Evolutionary conservation across 2,797 vertebrate species (phyloP), one percentile per base, ranked within the genome.

Genomic region (Gymnothorax javanicus): DNA sequence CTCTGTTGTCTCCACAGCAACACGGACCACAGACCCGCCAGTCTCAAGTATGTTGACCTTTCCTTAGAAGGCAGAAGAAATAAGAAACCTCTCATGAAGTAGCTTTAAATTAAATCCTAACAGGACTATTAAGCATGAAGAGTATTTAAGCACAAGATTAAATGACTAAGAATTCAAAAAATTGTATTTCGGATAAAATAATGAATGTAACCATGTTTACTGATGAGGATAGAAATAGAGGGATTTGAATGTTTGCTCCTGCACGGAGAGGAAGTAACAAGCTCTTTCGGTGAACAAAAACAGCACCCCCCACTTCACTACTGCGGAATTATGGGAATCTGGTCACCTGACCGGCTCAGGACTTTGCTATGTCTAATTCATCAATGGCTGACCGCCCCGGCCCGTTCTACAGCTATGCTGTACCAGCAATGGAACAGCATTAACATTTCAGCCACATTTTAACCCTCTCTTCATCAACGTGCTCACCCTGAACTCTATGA

Each of bases 1-100:
- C 50, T 91, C 86, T 3, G 94, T 92, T 0, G 96, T 97, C 93
- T 97, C 96, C 92, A 98, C 89, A 12, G 94, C 94, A 90, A 97
- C 91, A 15, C 92, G 90, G 2, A 96, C 93, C 3, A 92, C 90
- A 0, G 95, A 87, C 67, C 94, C 92, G 85, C 93, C 89, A 13
- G 93, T 94, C 60, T 95, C 94, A 60, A 96, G 89, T 69, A 96
- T 5, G 0, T 88, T 95, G 91, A 95, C 92, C 93, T 95, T 93
- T 88, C 88, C 96, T 97, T 90, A 11, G 85, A 88, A 67, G 90
- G 50, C 17, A 88, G 87, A 20, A 81, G 2, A 82, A 83, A 7
- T 23, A 25, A 12, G 57, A n/a, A 12, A 13, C 75, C 7, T 6
- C 11, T 82, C 9, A n/a, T 23, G 6, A 56, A 54, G 11, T 57